These are phyloP conservation scores for Cylloceria caligata DNA, from an alignment of 2,888 invertebrate genomes.

Conservation along the genomic window DNA sequence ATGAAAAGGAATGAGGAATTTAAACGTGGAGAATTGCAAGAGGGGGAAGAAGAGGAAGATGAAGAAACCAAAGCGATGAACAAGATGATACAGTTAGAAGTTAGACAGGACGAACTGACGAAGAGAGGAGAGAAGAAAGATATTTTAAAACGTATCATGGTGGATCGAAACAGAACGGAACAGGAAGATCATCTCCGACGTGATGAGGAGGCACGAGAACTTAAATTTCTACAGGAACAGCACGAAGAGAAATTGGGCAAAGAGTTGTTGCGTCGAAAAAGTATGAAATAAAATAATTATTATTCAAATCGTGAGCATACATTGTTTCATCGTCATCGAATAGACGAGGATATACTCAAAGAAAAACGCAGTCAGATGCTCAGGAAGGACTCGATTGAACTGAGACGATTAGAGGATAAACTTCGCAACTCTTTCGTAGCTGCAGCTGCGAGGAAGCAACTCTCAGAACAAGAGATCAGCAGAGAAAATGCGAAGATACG, in stretches of 20 bases:
- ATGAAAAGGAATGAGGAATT: constrained; percentile 46
- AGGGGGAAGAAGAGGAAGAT: constrained; percentile 20
- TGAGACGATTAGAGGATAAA: constrained; percentile 56
- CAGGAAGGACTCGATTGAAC: constrained; percentile 59
- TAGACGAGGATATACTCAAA: constrained; percentile 59
- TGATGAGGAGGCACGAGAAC: constrained; percentile 53
- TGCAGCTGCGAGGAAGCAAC: constrained; percentile 45
- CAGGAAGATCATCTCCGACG: constrained; percentile 60
- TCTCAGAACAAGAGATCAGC: constrained; percentile 49
- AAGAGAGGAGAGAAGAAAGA: constrained; percentile 63
- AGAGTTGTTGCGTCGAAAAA: constrained; percentile 65
- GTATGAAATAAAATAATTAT: constrained; percentile 39
- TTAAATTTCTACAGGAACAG: constrained; percentile 36
- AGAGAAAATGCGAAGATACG: constrained; percentile 46
- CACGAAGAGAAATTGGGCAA: constrained; percentile 63
- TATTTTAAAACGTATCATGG: constrained; percentile 52
- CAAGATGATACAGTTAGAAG: constrained; percentile 21
- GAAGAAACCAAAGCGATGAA: constrained; percentile 36
- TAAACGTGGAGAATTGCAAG: constrained; percentile 22
- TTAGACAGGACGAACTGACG: constrained; percentile 57
- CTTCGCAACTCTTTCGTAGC: constrained; percentile 54
- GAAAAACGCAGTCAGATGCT: constrained; percentile 60
- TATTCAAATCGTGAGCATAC: neutral
- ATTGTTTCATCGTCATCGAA: neutral
- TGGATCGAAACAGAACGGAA: constrained; percentile 60